Base-by-base conservation (phyloP, 2,797 vertebrate species). In the Acipenser ruthenus region DNA sequence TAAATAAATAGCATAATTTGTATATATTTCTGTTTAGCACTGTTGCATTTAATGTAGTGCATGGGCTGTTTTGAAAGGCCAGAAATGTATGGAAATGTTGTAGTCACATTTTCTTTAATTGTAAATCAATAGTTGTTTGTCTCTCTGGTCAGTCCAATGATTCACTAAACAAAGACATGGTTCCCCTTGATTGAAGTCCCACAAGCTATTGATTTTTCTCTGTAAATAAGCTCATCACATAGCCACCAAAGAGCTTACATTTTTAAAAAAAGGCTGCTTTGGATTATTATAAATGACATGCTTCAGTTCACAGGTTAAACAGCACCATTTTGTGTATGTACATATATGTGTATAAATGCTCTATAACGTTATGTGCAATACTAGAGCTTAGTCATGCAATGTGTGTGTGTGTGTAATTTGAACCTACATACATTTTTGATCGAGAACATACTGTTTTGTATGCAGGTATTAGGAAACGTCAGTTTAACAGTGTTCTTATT, bases 101-200 rank as follows among this genome's bases (percentile, higher is more conserved):
- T 66, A 69, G 73, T 72, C 72, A 79, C 50, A 70, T 65, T 60
- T 69, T 63, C 65, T 69, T 71, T 47, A 12, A 67, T 49, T 70
- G 66, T 55, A 6, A 1, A 0, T 13, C 12, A 66, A 60, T 60
- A 69, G 58, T 70, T 62, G 66, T 67, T 9, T 49, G 67, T 1
- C 60, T 69, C 51, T 74, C 47, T 72, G 12, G 6, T 58, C 58
- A 69, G 1, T 65, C 50, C 56, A 73, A 56, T 51, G 49, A 12
- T 70, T 77, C 56, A 49, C 65, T 61, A 23, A 67, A 63, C 51
- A 65, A 70, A 59, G 10, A 2, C 52, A 58, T 64, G 58, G 65
- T 61, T 50, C 55, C 13, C 3, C 1, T 71, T 50, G 50, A 69
- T 75, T 79, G 58, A 68, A 12, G 65, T 74, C 55, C 66, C 62